These are phyloP conservation scores for Phasia obesa DNA, from an alignment of 2,888 invertebrate species.

Conservation along the genomic window DNA sequence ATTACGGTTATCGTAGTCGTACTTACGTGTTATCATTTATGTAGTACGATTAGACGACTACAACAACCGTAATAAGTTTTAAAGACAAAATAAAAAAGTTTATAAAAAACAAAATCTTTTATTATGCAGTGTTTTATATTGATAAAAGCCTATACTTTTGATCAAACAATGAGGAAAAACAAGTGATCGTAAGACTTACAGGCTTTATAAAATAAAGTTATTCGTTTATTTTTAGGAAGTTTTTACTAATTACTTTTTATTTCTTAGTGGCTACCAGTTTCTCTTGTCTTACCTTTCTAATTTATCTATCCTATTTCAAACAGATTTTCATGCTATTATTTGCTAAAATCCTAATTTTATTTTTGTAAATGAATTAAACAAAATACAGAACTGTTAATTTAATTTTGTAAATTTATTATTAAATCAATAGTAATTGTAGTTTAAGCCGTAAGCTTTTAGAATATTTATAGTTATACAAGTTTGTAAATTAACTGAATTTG, in stretches of 20 bases:
- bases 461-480: constrained; percentile 37
- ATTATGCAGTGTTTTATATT: too few species aligned
- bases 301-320: neutral
- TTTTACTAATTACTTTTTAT: too few species aligned
- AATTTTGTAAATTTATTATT: constrained; percentile 43
- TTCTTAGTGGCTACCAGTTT: neutral
- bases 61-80: too few species aligned
- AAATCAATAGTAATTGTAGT: constrained; percentile 22
- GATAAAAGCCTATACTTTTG: too few species aligned
- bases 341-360: neutral
- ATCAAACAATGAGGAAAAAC: too few species aligned
- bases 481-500: constrained; percentile 52
- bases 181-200: too few species aligned
- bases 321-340: neutral
- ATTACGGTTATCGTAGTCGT: too few species aligned
- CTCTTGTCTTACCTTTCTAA: neutral
- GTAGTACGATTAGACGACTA: too few species aligned
- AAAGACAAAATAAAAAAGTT: neutral
- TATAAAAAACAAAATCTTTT: neutral
- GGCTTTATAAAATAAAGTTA: neutral
- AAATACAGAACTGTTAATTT: neutral
- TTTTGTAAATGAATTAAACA: constrained; percentile 38
- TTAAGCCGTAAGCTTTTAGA: constrained; percentile 32
- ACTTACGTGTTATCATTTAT: too few species aligned
- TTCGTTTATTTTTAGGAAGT: neutral